Percentiles rank a stretch among this genome's conserved stretches.
Conservation (phyloP, 2,797 vertebrate genomes). For the Carapus acus region DNA sequence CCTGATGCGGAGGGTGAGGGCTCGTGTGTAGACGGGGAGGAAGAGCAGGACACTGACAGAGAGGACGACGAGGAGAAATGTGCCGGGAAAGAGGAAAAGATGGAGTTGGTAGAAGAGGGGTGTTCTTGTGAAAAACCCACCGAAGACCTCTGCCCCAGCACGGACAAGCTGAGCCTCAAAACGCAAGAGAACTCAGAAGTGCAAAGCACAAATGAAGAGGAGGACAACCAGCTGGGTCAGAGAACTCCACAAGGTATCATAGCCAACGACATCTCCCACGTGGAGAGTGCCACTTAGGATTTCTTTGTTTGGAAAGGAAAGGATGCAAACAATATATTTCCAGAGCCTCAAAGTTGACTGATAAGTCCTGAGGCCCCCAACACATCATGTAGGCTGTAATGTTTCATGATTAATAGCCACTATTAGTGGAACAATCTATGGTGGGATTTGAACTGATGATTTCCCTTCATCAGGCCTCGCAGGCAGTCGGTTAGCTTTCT, state of each 20-base stretch:
- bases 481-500: background rate
- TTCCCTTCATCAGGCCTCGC: background rate
- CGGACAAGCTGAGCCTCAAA: conserved; percentile 60
- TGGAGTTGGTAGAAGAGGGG: conserved; percentile 24
- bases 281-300: no score
- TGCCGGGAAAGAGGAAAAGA: conserved; percentile 35
- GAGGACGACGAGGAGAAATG: conserved; percentile 32
- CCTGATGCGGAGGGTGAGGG: conserved; percentile 53
- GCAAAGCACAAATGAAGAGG: conserved; percentile 38
- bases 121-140: conserved; percentile 8
- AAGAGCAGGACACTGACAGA: conserved; percentile 33
- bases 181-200: conserved; percentile 44
- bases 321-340: no score
- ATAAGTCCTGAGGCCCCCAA: no score
- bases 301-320: no score
- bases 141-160: conserved; percentile 37
- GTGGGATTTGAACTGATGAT: no score
- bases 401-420: no score
- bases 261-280: background rate
- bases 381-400: no score
- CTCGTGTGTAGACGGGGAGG: conserved; percentile 46
- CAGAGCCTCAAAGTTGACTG: no score
- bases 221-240: conserved; percentile 58
- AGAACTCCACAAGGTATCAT: conserved; percentile 80
- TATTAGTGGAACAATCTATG: no score